Evolutionary conservation across 2,888 invertebrate species (phyloP).

Genomic region (Sericinus montela): DNA sequence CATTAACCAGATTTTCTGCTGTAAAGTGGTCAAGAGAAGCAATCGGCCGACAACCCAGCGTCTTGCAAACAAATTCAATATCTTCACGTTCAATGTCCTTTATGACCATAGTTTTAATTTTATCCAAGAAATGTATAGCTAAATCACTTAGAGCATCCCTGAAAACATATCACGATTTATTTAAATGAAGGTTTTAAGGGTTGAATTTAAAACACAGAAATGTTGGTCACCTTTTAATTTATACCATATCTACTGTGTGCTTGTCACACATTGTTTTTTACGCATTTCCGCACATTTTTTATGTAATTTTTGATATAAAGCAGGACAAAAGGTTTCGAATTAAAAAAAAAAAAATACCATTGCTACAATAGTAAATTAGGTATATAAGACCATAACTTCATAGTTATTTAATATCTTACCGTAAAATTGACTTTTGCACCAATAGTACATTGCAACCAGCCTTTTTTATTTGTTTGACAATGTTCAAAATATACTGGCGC

Average conservation of each 20-base stretch:
- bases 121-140: slow-evolving; percentile 98
- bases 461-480: slow-evolving; percentile 99
- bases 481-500: slow-evolving; percentile 97
- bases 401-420: too few relatives aligned
- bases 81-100: slow-evolving; percentile 99
- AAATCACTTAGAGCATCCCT: slow-evolving; percentile 98
- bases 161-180: slow-evolving; percentile 9
- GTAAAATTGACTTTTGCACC: slow-evolving; percentile 88
- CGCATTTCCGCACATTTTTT: too few relatives aligned
- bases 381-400: too few relatives aligned
- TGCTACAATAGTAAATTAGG: too few relatives aligned
- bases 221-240: too few relatives aligned
- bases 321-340: too few relatives aligned
- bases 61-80: slow-evolving; percentile 98
- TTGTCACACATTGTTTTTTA: too few relatives aligned
- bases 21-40: slow-evolving; percentile 99
- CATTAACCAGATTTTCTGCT: slow-evolving; percentile 93
- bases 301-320: too few relatives aligned
- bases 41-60: slow-evolving; percentile 95
- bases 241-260: too few relatives aligned
- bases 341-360: too few relatives aligned
- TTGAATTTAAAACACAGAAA: too few relatives aligned
- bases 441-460: slow-evolving; percentile 98
- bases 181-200: too few relatives aligned
- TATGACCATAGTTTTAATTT: slow-evolving; percentile 98